Conservation (phyloP, 2,797 vertebrate species). For the Brachymystax lenok region DNA sequence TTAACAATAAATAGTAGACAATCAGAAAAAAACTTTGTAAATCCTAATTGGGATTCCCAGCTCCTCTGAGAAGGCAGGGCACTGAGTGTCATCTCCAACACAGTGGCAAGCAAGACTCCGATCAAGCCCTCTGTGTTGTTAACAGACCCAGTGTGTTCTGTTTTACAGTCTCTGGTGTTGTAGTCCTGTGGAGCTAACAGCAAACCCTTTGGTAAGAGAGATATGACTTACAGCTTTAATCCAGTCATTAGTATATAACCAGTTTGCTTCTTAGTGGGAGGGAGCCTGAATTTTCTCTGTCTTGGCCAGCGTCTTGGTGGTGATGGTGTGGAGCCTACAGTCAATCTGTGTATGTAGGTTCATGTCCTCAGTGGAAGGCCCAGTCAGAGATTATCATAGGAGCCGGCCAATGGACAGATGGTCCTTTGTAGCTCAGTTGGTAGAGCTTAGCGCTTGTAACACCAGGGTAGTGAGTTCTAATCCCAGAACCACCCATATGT, state of each 20-base stretch:
- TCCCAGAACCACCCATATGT: not conserved
- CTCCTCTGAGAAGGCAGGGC: not conserved
- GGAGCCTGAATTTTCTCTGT: too few species aligned
- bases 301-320: too few species aligned
- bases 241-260: not conserved
- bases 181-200: not conserved
- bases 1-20: not conserved
- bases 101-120: too few species aligned
- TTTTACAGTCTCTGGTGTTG: not conserved
- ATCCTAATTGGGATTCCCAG: not conserved
- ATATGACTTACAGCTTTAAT: not conserved
- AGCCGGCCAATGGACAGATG: not conserved
- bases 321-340: too few species aligned
- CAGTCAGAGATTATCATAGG: not conserved
- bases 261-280: too few species aligned
- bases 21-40: not conserved
- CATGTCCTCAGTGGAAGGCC: not conserved
- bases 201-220: not conserved
- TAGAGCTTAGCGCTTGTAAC: too few species aligned
- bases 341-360: not conserved
- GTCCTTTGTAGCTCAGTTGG: too few species aligned
- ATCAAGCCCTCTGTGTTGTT: too few species aligned
- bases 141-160: too few species aligned
- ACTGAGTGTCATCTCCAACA: too few species aligned
- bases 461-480: too few species aligned